Evolutionary conservation across 2,888 invertebrate species (phyloP).

Genomic region (Nematopogon swammerdamellus): DNA sequence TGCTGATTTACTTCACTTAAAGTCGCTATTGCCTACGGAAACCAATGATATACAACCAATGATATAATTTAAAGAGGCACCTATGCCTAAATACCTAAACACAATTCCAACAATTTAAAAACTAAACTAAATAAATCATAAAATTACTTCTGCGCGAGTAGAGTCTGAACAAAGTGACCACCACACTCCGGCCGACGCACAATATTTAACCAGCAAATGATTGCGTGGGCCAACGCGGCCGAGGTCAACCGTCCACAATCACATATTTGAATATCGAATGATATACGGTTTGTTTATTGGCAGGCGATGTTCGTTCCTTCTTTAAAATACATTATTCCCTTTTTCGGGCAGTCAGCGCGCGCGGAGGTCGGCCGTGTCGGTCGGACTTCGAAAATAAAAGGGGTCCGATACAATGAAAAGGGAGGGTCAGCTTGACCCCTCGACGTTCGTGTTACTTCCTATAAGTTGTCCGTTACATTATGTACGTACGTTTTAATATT

Average conservation of each 20-base stretch:
- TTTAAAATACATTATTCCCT: slow-evolving; percentile 44
- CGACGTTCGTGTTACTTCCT: slow-evolving; percentile 14
- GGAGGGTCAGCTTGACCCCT: slow-evolving; percentile 37
- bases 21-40: too few species aligned
- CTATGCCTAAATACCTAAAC: too few species aligned
- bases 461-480: slow-evolving; percentile 33
- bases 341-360: slow-evolving; percentile 38
- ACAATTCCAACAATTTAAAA: too few species aligned
- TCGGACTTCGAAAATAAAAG: slow-evolving; percentile 9
- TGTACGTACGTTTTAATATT: slow-evolving; percentile 43
- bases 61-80: too few species aligned
- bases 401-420: slow-evolving; percentile 4
- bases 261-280: slow-evolving; percentile 52
- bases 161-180: too few species aligned
- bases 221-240: slow-evolving; percentile 49
- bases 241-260: slow-evolving; percentile 49
- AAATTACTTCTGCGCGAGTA: too few species aligned
- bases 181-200: slow-evolving; percentile 9
- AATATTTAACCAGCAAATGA: slow-evolving; percentile 52
- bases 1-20: too few species aligned
- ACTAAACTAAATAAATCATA: too few species aligned
- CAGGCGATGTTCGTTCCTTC: slow-evolving; percentile 45
- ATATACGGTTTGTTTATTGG: slow-evolving; percentile 58
- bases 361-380: slow-evolving; percentile 42
- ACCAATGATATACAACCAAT: too few species aligned